Evolutionary conservation across 2,888 invertebrate genomes (phyloP).

Genomic region (Drosophila falleni): DNA sequence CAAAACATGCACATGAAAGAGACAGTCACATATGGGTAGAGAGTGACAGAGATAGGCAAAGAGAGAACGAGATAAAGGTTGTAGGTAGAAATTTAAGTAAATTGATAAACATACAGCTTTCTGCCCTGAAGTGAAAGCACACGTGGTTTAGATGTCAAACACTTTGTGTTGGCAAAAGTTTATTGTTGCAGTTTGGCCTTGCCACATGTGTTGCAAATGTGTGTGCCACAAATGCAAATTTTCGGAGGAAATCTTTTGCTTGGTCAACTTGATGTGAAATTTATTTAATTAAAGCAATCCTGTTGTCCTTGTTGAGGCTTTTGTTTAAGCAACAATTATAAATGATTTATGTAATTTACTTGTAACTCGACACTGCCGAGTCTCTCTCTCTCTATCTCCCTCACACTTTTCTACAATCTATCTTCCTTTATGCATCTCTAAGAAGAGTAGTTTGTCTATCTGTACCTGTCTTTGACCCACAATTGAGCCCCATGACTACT

Average conservation of each 20-base stretch:
- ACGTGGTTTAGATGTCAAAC: conserved; percentile 29
- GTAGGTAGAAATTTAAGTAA: conserved; percentile 36
- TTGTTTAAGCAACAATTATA: conserved; percentile 66
- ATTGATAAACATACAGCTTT: conserved; percentile 53
- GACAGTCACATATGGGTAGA: conserved; percentile 14
- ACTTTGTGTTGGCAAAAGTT: conserved; percentile 47
- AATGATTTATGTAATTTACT: conserved; percentile 75
- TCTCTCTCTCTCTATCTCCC: background rate
- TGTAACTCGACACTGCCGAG: conserved; percentile 24
- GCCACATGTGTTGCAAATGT: conserved; percentile 39
- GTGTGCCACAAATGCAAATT: conserved; percentile 18
- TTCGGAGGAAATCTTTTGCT: conserved; percentile 44
- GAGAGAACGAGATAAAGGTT: conserved; percentile 12
- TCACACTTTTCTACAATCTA: background rate
- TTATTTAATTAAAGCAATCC: conserved; percentile 69
- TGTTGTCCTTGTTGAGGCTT: conserved; percentile 27
- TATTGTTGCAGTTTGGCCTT: conserved; percentile 23
- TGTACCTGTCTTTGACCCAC: background rate
- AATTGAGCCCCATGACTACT: conserved; percentile 15
- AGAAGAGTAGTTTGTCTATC: background rate
- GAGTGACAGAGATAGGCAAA: conserved; percentile 16
- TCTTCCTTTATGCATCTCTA: background rate
- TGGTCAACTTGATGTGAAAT: conserved; percentile 37
- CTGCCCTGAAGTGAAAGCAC: conserved; percentile 2
- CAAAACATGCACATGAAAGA: conserved; percentile 28